Percentiles rank a stretch among this genome's conserved stretches.
Evolutionary conservation across 2,888 invertebrate genomes (phyloP).

Genomic region (Formica aserva): DNA sequence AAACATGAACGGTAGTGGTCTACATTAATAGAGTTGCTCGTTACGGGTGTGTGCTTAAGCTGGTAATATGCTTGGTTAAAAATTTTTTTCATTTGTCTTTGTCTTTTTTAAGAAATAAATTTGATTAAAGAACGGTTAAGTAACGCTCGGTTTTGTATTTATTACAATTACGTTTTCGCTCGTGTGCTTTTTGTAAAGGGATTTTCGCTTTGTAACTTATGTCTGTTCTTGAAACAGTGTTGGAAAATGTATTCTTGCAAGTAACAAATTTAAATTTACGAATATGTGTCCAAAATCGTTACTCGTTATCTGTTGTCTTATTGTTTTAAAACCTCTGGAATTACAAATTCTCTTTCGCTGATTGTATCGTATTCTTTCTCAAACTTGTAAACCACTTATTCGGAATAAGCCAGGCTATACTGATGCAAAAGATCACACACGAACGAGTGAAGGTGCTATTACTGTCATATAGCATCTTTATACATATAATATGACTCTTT

Average conservation of each 20-base stretch:
- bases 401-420: conserved; percentile 34
- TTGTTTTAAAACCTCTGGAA: conserved; percentile 13
- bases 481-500: conserved; percentile 27
- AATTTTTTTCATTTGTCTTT: conserved; percentile 59
- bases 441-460: conserved; percentile 37
- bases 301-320: conserved; percentile 7
- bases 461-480: conserved; percentile 30
- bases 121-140: neutral
- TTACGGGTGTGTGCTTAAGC: conserved; percentile 77
- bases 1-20: conserved; percentile 78
- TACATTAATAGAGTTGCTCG: conserved; percentile 76
- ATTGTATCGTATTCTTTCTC: conserved; percentile 45
- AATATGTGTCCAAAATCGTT: conserved; percentile 20
- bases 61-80: conserved; percentile 68
- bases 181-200: conserved; percentile 70
- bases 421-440: conserved; percentile 38
- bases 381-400: conserved; percentile 10
- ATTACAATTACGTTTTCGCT: conserved; percentile 53
- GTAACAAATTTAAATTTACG: conserved; percentile 27
- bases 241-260: conserved; percentile 45
- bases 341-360: conserved; percentile 15
- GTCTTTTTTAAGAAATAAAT: conserved; percentile 69
- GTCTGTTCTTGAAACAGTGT: conserved; percentile 70
- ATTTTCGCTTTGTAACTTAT: conserved; percentile 71
- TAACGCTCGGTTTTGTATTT: conserved; percentile 42